These are phyloP conservation scores for Dolichopus griseipennis DNA, from an alignment of 2,888 invertebrate genomes.

Conservation along the genomic window DNA sequence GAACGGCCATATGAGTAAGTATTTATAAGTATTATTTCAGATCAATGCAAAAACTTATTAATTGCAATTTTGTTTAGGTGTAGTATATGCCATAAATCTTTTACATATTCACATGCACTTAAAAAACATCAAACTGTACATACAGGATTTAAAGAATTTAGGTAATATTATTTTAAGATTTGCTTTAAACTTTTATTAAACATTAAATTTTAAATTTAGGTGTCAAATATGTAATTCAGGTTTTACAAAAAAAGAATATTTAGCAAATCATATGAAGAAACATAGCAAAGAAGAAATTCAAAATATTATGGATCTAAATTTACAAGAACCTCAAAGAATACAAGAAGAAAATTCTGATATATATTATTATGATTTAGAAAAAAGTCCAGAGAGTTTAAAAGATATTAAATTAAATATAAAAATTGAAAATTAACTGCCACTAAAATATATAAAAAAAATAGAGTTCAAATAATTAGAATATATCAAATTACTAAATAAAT, in stretches of 20 bases:
- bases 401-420: no score
- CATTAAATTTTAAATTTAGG: constrained; percentile 5
- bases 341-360: not conserved
- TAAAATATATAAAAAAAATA: no score
- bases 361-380: no score
- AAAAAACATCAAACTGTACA: constrained; percentile 20
- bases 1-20: constrained; percentile 20
- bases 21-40: not conserved
- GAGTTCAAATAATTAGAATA: no score
- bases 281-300: constrained; percentile 11
- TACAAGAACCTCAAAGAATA: not conserved
- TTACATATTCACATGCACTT: constrained; percentile 22
- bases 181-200: not conserved
- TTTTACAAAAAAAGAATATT: constrained; percentile 22
- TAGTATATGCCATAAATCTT: constrained; percentile 20
- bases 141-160: constrained; percentile 22
- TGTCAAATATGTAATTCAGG: constrained; percentile 23
- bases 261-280: constrained; percentile 19
- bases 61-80: constrained; percentile 12
- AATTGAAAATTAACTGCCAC: no score
- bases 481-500: no score
- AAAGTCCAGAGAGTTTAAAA: no score
- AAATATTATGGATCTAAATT: not conserved
- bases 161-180: constrained; percentile 10
- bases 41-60: no score